Percentiles rank a stretch among this genome's conserved stretches.
Evolutionary conservation across 2,797 vertebrate species (phyloP).

Genomic region (Megalops cyprinoides): DNA sequence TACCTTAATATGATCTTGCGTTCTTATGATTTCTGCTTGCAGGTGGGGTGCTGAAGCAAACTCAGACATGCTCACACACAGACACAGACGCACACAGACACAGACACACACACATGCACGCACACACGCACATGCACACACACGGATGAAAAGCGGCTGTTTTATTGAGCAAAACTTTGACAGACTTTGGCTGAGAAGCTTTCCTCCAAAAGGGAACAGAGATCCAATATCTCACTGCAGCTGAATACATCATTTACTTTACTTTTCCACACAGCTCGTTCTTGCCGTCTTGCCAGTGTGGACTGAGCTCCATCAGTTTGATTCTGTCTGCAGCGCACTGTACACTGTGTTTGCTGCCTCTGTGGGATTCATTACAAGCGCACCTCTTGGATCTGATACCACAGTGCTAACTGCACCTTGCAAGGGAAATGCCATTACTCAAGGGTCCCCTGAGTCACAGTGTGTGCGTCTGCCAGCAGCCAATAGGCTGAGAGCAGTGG

Average conservation of each 20-base stretch:
- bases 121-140: constrained; percentile 31
- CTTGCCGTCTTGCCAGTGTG: neutral
- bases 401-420: no score
- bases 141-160: no score
- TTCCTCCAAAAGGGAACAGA: neutral
- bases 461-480: no score
- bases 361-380: constrained; percentile 8
- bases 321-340: neutral
- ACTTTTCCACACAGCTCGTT: neutral
- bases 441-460: no score
- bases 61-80: no score
- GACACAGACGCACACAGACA: constrained; percentile 20
- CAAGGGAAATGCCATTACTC: no score
- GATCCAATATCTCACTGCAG: neutral
- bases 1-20: neutral
- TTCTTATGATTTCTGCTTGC: neutral
- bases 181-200: neutral
- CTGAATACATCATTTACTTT: neutral
- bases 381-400: no score
- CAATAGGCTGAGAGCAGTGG: no score
- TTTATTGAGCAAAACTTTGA: no score
- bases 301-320: neutral
- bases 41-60: no score
- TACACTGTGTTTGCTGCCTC: neutral
- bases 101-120: constrained; percentile 41